These are phyloP conservation scores for Leptopterna dolabrata DNA, from an alignment of 2,888 invertebrate genomes.

Conservation along the genomic window DNA sequence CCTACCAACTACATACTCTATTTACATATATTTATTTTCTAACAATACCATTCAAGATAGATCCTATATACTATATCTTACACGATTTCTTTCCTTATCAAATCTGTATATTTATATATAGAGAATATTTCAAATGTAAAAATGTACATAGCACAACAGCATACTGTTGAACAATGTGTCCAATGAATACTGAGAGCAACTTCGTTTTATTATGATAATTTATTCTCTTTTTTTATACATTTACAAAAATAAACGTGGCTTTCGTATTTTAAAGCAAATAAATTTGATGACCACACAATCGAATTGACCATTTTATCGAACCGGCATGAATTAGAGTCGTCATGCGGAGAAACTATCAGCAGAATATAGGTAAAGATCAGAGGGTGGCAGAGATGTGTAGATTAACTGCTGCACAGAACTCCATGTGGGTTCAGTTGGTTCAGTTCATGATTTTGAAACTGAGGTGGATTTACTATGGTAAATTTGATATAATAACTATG, in stretches of 20 bases:
- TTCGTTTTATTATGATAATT: not conserved
- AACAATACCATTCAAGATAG: not conserved
- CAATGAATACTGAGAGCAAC: not conserved
- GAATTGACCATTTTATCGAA: constrained; percentile 30
- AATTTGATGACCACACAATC: constrained; percentile 3
- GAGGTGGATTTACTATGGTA: too few relatives aligned
- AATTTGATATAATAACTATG: too few relatives aligned
- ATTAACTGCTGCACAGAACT: too few relatives aligned
- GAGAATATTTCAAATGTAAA: constrained; percentile 2
- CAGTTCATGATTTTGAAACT: too few relatives aligned
- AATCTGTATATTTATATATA: not conserved
- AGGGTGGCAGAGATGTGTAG: too few relatives aligned
- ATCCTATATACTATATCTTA: constrained; percentile 33
- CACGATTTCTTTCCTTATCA: not conserved
- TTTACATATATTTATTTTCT: constrained; percentile 24
- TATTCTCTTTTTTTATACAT: constrained; percentile 6
- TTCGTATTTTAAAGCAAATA: not conserved
- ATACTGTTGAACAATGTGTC: not conserved
- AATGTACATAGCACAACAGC: not conserved
- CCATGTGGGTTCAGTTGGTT: too few relatives aligned
- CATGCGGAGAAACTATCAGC: not conserved
- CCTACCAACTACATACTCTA: constrained; percentile 17
- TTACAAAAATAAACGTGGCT: constrained; percentile 42
- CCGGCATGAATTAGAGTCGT: not conserved
- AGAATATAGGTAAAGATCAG: too few relatives aligned